Evolutionary conservation across 2,113 vertebrate species (phyloP), one percentile per base, ranked within the genome.

Genomic region (Vidua macroura): DNA sequence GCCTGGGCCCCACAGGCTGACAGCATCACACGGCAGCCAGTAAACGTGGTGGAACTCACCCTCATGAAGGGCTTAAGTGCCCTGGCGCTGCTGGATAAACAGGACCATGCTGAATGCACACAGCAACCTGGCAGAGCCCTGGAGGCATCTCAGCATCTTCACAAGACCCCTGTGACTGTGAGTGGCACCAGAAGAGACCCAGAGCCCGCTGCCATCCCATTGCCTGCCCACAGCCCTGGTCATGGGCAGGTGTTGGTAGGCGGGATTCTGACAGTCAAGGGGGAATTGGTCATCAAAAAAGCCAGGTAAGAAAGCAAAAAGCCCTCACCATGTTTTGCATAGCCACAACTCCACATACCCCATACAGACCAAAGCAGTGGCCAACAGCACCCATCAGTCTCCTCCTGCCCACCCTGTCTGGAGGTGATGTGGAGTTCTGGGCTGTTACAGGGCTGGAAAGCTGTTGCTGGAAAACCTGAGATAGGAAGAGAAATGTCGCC

Each of bases 401-500:
- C 73, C n/a, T 39, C 60, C n/a, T 8, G 41, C 73, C 70, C 35
- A 9, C n/a, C 52, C 78, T 28, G 41, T 17, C 35, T 41, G 69
- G 69, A 67, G 90, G 82, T 44, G 87, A 93, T 21, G n/a, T 0
- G n/a, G 33, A 86, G 62, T 63, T 48, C 73, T 82, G 46, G 64
- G 66, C 75, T 63, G 22, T 48, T 23, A 11, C 48, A 70, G 66
- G 66, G 83, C 33, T 89, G 86, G 77, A 83, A 93, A 89, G 92
- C 84, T 87, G 88, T 76, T 74, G 91, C 91, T 89, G 86, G 60
- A 87, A 92, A 96, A 95, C 78, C 64, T 77, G 74, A 72, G 79
- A 37, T 89, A 91, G 82, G 94, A 90, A 89, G 84, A 88, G 92
- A 88, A 84, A 89, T 75, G 91, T 95, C 84, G 43, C 87, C 88